Base-by-base conservation (phyloP, 1,140 invertebrate genomes). In the Ptiloglossa arizonensis region DNA sequence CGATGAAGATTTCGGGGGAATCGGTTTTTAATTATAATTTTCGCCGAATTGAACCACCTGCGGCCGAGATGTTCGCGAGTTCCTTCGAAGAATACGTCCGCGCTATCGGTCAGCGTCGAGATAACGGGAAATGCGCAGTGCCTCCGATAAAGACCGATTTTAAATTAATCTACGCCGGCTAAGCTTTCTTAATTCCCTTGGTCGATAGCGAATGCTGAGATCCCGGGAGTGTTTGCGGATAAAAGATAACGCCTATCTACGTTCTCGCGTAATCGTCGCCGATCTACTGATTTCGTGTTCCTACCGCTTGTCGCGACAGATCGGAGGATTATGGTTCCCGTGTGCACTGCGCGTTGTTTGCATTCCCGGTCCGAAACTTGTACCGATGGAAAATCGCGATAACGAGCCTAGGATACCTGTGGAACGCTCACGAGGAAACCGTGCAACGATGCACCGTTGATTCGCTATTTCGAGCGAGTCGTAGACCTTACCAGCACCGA, bases 61-160 rank as follows among this genome's bases (percentile, higher is more conserved):
- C n/a, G n/a, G n/a, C 41, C 41, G 35, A 35, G 64, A 3, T 8
- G 38, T 35, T 71, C 32, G 70, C 59, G 46, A 6, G 54, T 73
- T 41, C 1, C 17, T 54, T 5, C 13, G n/a, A 41, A 24, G 24
- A 44, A 41, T 32, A 13, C 17, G 27, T 4, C 27, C 38, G 38
- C 41, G 35, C 54, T 77, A 77, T 71, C 74, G 57, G 66, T 63
- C 41, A 59, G 44, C 24, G 5, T 41, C 17, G 32, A 52, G 62
- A 62, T 79, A 77, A 77, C 52, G 41, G 4, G 79, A 83, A 86
- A 80, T 80, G 78, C 80, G 80, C 82, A 87, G 80, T 83, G 69
- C 67, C 75, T 73, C 78, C 81, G 80, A 66, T 86, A 79, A 74
- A 73, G 70, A 85, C 80, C 85, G 77, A 86, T 86, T 87, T 84